Base-by-base conservation (phyloP, 2,888 invertebrate species). In the Oscheius sp. region DNA sequence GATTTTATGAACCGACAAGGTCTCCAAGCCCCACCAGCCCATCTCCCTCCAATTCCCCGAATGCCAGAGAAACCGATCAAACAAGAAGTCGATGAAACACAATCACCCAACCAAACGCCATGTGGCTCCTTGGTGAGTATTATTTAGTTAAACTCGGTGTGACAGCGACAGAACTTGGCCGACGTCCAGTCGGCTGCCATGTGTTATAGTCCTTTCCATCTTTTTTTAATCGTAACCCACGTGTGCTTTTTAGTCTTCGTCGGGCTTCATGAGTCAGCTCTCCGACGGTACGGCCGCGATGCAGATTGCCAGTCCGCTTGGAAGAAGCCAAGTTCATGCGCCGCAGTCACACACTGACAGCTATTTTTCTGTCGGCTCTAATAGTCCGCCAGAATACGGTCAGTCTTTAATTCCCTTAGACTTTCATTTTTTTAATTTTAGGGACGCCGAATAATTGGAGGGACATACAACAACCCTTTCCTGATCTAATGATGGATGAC, bases 401-500 rank as follows among this genome's bases (percentile, higher is more conserved):
- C 59, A 67, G 32, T 68, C 62, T 24, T 62, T 45, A 20, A 47
- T 28, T 22, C 24, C 49, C 20, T 2, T 41, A 4, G 14, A 3
- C 5, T 41, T 6, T 3, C 20, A 4, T 41, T 17, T 12, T 41
- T 12, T 17, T 6, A 3, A 3, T 45, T 66, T 33, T 30, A 66
- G 66, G 66, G 20, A 66, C 67, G 20, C 62, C 67, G 41, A 61
- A 50, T 36, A 62, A 62, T 41, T 67, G 67, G 67, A 57, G 64
- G 22, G 64, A 64, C 49, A 59, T 57, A 56, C 63, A 71, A 57
- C 59, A 74, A 54, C 72, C 44, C 17, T 78, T 82, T 68, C 73
- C 75, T 41, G 82, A 83, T 45, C 69, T 83, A 59, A 81, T 81
- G 62, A 83, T 83, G 82, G 83, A 83, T 54, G 83, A 83, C 63